Conservation (phyloP, 2,888 invertebrate genomes). For the Molorchus minor region DNA sequence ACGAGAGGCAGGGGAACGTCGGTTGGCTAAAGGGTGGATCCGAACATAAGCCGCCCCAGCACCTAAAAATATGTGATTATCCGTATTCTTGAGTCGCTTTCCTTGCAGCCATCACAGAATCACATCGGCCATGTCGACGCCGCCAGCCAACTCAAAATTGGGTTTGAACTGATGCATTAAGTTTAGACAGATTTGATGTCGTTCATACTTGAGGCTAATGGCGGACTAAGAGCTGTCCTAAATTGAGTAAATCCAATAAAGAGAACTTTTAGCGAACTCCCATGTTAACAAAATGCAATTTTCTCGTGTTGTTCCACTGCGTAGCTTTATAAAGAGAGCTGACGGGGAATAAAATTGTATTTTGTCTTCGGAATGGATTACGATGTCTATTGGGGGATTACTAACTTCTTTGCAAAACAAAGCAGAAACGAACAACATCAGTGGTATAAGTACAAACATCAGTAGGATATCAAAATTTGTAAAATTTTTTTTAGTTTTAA, state of each 20-base stretch:
- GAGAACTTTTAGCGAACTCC: conserved; percentile 51
- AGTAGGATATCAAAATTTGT: no score
- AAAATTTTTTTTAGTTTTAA: no score
- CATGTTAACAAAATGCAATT: conserved; percentile 47
- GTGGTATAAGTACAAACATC: no score
- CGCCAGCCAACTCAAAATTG: conserved; percentile 55
- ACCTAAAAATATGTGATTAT: conserved; percentile 59
- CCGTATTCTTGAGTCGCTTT: conserved; percentile 56
- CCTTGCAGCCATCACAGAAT: conserved; percentile 27
- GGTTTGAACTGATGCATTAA: conserved; percentile 61
- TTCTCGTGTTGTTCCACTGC: conserved; percentile 43
- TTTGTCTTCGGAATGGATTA: conserved; percentile 30
- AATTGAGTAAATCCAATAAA: conserved; percentile 61
- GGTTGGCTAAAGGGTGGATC: no score
- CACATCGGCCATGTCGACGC: conserved; percentile 52
- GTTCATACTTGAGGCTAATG: conserved; percentile 59
- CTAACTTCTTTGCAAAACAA: no score
- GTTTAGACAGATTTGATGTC: conserved; percentile 62
- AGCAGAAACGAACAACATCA: no score
- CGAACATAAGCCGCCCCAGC: conserved; percentile 49
- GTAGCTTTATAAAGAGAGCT: conserved; percentile 39
- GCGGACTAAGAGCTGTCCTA: conserved; percentile 59
- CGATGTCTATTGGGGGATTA: no score
- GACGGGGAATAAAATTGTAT: conserved; percentile 36
- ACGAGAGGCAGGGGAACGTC: conserved; percentile 44